Conservation (phyloP, 1,140 invertebrate species). For the Camponotus vicinus region DNA sequence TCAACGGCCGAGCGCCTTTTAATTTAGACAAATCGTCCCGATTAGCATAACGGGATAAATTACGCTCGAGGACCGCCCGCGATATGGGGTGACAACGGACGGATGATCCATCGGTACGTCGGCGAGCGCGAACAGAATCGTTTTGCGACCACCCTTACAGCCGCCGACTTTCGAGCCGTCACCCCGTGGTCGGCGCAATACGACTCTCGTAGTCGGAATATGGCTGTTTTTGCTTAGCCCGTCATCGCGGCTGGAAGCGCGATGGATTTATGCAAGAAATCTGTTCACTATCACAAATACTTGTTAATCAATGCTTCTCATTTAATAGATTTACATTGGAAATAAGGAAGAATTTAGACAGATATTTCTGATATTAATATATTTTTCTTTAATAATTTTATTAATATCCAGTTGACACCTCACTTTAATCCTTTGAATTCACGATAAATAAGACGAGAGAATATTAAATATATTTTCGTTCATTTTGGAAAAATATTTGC, state of each 20-base stretch:
- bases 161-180: conserved; percentile 16
- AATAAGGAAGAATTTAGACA: neutral
- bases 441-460: neutral
- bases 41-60: conserved; percentile 87
- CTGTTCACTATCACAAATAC: neutral
- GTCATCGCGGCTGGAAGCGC: neutral
- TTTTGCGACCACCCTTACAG: conserved; percentile 53
- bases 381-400: neutral
- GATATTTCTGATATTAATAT: neutral
- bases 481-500: neutral
- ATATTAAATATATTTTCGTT: neutral
- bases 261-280: conserved; percentile 25
- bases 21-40: conserved; percentile 87
- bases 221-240: conserved; percentile 24
- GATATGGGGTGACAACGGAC: conserved; percentile 70
- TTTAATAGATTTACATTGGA: neutral
- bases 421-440: neutral
- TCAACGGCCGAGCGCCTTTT: conserved; percentile 84
- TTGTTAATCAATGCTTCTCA: neutral
- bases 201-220: neutral
- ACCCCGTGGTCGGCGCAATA: conserved; percentile 2
- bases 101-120: conserved; percentile 71
- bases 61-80: conserved; percentile 76
- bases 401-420: neutral
- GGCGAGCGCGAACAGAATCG: conserved; percentile 48